Percentiles rank a stretch among this genome's conserved stretches.
Conservation (phyloP, 2,113 vertebrate species). For the Pungitius pungitius region DNA sequence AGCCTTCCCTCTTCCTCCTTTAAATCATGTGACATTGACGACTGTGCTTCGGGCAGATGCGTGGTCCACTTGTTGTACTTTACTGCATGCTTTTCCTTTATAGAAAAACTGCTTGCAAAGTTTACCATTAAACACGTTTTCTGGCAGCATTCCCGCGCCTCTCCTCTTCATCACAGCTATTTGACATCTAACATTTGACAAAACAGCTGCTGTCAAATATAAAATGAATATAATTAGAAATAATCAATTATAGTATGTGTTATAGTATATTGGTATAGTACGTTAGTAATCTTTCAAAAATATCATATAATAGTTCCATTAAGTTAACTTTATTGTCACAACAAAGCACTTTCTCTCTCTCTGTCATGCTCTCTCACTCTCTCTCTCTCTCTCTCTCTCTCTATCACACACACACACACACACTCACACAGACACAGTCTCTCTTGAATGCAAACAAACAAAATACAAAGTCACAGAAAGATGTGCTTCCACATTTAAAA, state of each 20-base stretch:
- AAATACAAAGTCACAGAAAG: constrained; percentile 1
- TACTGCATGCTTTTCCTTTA: not conserved
- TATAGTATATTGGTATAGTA: too few species aligned
- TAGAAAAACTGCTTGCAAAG: not conserved
- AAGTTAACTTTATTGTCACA: too few species aligned
- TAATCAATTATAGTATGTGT: too few species aligned
- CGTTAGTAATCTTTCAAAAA: not conserved
- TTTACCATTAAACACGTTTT: not conserved
- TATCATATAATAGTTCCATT: too few species aligned
- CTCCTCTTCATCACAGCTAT: not conserved
- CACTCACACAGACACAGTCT: not conserved
- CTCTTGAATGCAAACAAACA: not conserved
- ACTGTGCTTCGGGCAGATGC: not conserved
- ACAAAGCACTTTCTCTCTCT: not conserved
- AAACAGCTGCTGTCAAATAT: not conserved
- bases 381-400: not conserved
- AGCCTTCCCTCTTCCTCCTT: constrained; percentile 39
- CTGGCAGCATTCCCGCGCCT: not conserved
- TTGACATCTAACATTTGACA: not conserved
- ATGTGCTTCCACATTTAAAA: constrained; percentile 11
- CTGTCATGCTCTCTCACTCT: not conserved
- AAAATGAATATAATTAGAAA: not conserved
- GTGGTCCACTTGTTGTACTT: not conserved
- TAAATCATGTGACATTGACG: constrained; percentile 45
- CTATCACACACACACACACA: not conserved